A percentile compares a stretch with the other conserved stretches of the same genome.
phyloP scores from a whole-genome alignment of 2,888 invertebrate species.

The Pachymerium ferrugineum region DNA sequence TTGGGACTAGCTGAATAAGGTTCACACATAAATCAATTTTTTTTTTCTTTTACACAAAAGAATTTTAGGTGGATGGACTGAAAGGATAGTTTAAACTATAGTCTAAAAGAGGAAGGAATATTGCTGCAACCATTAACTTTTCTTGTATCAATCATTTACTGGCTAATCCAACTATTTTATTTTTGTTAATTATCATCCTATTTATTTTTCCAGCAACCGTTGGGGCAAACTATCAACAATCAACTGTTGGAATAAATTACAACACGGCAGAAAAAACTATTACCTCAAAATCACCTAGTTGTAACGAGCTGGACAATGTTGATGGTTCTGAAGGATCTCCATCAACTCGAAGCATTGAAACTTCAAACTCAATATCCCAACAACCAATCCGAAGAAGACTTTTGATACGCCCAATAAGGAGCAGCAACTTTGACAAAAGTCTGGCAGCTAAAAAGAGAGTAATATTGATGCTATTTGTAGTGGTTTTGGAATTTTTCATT shows the following conservation, averaged over 20 bases:
- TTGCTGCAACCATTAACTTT: too few relatives aligned
- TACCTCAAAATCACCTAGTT: neutral
- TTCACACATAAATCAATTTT: too few relatives aligned
- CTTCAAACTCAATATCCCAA: neutral
- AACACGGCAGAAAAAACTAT: neutral
- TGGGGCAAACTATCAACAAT: neutral
- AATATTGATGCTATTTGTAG: constrained; percentile 62
- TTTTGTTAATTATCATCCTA: neutral
- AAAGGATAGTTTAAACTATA: too few relatives aligned
- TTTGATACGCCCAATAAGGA: constrained; percentile 55
- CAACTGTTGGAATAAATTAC: neutral
- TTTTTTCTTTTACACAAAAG: too few relatives aligned
- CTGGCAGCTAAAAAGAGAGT: constrained; percentile 70
- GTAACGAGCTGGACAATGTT: neutral
- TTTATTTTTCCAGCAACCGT: neutral
- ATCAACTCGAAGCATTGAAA: neutral
- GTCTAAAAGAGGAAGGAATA: too few relatives aligned
- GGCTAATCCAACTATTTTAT: neutral
- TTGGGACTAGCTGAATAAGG: too few relatives aligned
- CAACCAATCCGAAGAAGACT: neutral
- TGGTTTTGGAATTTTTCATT: constrained; percentile 63
- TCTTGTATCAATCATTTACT: too few relatives aligned
- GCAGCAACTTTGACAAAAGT: constrained; percentile 69
- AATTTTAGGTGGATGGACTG: too few relatives aligned
- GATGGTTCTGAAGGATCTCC: neutral